Evolutionary conservation across 2,113 vertebrate genomes (phyloP).

Genomic region (Takifugu bimaculatus): DNA sequence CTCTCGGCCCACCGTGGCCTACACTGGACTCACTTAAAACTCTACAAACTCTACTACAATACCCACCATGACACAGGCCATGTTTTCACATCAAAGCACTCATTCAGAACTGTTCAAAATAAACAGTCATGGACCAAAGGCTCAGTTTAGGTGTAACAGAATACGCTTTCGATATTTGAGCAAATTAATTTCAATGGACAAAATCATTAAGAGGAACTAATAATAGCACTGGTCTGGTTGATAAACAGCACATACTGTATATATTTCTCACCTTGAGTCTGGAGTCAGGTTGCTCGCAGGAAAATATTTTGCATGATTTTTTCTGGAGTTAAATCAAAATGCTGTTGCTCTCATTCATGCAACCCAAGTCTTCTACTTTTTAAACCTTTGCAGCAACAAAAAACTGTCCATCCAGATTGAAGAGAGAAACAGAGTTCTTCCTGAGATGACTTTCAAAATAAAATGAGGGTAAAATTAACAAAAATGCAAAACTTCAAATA

Average conservation of each 20-base stretch:
- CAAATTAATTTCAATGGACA: no score
- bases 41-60: conserved; percentile 18
- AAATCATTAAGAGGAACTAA: no score
- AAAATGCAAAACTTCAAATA: not conserved
- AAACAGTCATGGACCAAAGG: not conserved
- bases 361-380: not conserved
- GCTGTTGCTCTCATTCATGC: not conserved
- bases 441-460: conserved; percentile 42
- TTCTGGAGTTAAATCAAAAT: not conserved
- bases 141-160: no score
- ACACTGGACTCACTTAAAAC: conserved; percentile 33
- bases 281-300: conserved; percentile 25
- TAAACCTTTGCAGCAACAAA: conserved; percentile 13
- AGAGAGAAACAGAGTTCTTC: conserved; percentile 12
- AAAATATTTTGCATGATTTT: conserved; percentile 30
- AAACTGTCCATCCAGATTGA: conserved; percentile 8
- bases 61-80: no score
- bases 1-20: conserved; percentile 52
- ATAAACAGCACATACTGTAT: not conserved
- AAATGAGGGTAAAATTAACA: not conserved
- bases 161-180: no score
- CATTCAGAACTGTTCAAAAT: conserved; percentile 8
- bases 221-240: not conserved
- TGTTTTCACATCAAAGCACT: conserved; percentile 25
- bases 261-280: conserved; percentile 37